Percentiles rank a stretch among this genome's conserved stretches.
phyloP scores from a whole-genome alignment of 2,113 vertebrate species.

The Cranoglanis bouderius region DNA sequence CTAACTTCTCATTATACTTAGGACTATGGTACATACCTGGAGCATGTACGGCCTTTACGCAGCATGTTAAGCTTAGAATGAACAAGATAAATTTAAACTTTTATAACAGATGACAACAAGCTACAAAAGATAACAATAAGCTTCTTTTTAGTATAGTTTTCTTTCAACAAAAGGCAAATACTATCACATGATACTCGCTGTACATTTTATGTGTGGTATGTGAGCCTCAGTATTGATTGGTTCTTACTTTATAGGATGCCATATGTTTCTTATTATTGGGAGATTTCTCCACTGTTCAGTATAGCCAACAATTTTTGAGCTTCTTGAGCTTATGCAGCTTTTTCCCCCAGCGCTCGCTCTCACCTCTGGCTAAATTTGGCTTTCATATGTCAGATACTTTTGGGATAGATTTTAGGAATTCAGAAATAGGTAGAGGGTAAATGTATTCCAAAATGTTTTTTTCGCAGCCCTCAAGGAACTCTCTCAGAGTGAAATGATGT shows the following conservation, averaged over 20 bases:
- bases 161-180: neutral
- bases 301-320: neutral
- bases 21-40: neutral
- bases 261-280: neutral
- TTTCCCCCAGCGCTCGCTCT: slow-evolving; percentile 27
- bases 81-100: neutral
- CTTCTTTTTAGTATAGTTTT: neutral
- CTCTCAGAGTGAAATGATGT: slow-evolving; percentile 13
- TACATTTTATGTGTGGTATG: neutral
- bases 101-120: neutral
- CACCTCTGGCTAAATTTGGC: slow-evolving; percentile 54
- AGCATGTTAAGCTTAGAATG: neutral
- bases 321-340: neutral
- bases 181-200: neutral
- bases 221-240: neutral
- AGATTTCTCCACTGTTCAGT: neutral
- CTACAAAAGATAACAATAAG: neutral
- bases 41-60: neutral
- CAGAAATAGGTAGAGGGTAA: slow-evolving; percentile 62
- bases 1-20: neutral
- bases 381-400: slow-evolving; percentile 65
- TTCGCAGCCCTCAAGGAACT: neutral
- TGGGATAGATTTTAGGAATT: slow-evolving; percentile 57
- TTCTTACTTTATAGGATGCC: neutral
- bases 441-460: neutral